Base-by-base conservation (phyloP, 2,797 vertebrate genomes). In the Labeo calbasu region DNA sequence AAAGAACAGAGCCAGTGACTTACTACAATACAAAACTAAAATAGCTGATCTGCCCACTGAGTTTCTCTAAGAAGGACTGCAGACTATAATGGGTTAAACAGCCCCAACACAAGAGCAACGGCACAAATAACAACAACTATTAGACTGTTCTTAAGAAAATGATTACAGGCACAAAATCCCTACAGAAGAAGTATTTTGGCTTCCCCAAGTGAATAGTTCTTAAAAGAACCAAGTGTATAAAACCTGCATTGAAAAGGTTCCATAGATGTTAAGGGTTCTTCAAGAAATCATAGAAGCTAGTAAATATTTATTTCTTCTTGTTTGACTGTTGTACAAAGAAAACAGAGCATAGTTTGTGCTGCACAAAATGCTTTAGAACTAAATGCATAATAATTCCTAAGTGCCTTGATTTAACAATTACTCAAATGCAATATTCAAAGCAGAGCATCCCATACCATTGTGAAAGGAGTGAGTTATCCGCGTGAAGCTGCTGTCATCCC, bases 391-490 rank as follows among this genome's bases (percentile, higher is more conserved):
- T 19, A 19, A 28, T 51, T 2, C 13, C 1, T 50, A 28, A 73
- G 17, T 53, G 25, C 70, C 23, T 73, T 73, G 17, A 73, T 53
- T 2, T 50, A 73, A 53, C 17, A 73, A 53, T 32, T 53, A 2
- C 23, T 73, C 28, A 7, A 68, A n/a, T n/a, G 5, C 11, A 40
- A 55, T n/a, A 36, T n/a, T 75, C 13, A 75, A n/a, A n/a, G 28
- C 51, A 7, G 28, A n/a, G 21, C 77, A 46, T 40, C 28, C 79
- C 83, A n/a, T 89, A 90, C 90, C 88, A 83, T 77, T 70, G 48
- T 85, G 84, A 66, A 65, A 79, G 65, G 79, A 68, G 32, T 86
- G 85, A 76, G 84, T 77, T 43, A 85, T 75, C 61, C 28, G 28
- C 5, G 77, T 51, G 63, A 85, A 70, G 72, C 69, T 73, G 71